phyloP scores from a whole-genome alignment of 1,140 invertebrate genomes.

The Drosophila sproati region DNA sequence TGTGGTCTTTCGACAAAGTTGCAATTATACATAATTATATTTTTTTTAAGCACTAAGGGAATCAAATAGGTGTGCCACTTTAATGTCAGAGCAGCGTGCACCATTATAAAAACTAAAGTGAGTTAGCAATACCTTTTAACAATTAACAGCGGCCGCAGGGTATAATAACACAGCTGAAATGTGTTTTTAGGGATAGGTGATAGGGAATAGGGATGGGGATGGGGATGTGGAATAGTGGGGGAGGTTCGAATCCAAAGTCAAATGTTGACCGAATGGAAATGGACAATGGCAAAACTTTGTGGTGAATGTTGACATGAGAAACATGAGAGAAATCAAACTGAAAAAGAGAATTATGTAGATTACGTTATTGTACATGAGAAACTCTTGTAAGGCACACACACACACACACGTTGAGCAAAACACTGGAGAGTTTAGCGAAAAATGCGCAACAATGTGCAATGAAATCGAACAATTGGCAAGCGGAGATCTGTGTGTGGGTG shows the following conservation, averaged over 20 bases:
- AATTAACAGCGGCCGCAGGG: neutral
- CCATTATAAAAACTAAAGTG: neutral
- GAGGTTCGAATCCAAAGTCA: slow-evolving; percentile 56
- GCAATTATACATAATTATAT: too few relatives aligned
- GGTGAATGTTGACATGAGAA: slow-evolving; percentile 73
- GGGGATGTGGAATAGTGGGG: neutral
- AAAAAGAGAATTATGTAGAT: slow-evolving; percentile 79
- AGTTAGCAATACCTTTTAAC: too few relatives aligned
- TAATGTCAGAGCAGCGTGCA: too few relatives aligned
- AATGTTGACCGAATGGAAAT: slow-evolving; percentile 55
- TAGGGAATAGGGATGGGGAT: neutral
- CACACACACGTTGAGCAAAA: neutral
- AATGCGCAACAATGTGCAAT: slow-evolving; percentile 78
- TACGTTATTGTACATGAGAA: slow-evolving; percentile 79
- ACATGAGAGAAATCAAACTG: slow-evolving; percentile 78
- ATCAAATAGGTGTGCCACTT: too few relatives aligned
- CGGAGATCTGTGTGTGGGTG: slow-evolving; percentile 34
- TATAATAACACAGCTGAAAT: slow-evolving; percentile 18
- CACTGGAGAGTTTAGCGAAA: slow-evolving; percentile 44
- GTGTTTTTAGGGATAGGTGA: neutral
- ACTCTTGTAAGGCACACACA: slow-evolving; percentile 59
- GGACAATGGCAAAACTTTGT: slow-evolving; percentile 56
- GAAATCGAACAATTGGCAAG: slow-evolving; percentile 76
- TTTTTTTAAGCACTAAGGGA: too few relatives aligned
- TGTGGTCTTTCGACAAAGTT: too few relatives aligned